These are phyloP conservation scores for Torymus texanus DNA, from an alignment of 2,888 invertebrate genomes.

Conservation along the genomic window DNA sequence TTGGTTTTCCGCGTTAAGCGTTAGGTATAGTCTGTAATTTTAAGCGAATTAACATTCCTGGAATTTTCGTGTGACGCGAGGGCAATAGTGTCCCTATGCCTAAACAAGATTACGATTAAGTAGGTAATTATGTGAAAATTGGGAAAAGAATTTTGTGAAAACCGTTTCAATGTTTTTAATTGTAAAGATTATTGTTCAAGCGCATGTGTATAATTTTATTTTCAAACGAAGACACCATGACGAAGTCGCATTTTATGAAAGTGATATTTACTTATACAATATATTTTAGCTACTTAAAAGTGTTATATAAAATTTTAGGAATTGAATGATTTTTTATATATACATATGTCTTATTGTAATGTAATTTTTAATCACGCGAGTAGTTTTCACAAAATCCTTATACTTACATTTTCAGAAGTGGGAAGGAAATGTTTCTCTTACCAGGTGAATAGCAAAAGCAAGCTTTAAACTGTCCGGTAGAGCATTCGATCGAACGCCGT, in stretches of 20 bases:
- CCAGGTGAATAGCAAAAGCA: slow-evolving; percentile 6
- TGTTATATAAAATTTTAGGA: not conserved
- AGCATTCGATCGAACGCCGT: slow-evolving; percentile 18
- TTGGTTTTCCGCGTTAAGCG: too few relatives aligned
- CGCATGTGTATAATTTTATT: too few relatives aligned
- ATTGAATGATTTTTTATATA: too few relatives aligned
- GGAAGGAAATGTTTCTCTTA: not conserved
- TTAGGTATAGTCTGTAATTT: too few relatives aligned
- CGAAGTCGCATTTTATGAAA: slow-evolving; percentile 8
- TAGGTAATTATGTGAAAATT: not conserved
- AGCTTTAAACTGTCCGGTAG: slow-evolving; percentile 25
- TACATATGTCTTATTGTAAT: not conserved
- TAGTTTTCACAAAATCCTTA: slow-evolving; percentile 10
- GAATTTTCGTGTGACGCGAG: not conserved
- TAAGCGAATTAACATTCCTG: slow-evolving; percentile 11
- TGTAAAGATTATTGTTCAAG: too few relatives aligned
- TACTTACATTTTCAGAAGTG: slow-evolving; percentile 11
- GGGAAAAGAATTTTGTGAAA: slow-evolving; percentile 24
- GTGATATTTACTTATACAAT: not conserved
- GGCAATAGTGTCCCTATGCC: not conserved
- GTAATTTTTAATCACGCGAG: not conserved
- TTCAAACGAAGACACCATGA: slow-evolving; percentile 6
- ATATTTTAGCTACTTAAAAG: not conserved
- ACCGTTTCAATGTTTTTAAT: not conserved
- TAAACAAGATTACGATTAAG: not conserved